Base-by-base conservation (phyloP, 2,113 vertebrate species). In the Puma concolor region DNA sequence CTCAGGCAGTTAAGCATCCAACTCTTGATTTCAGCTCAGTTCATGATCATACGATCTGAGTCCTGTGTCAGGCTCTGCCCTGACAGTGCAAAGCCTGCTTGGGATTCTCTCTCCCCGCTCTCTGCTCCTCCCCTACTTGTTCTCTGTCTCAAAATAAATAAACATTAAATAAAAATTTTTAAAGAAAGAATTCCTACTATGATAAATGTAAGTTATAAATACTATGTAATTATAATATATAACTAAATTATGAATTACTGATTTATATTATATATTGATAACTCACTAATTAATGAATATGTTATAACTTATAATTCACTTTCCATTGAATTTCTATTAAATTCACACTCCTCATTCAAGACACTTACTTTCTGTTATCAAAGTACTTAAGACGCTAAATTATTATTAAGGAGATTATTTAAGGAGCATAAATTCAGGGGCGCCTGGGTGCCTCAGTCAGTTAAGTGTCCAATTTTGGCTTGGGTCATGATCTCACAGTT, bases 241-340 rank as follows among this genome's bases (percentile, higher is more conserved):
- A 29, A 76, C 15, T 29, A 44, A 27, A 38, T 44, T 76, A 48
- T 76, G 27, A 76, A 76, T 48, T 16, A 29, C 25, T 7, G 41
- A 76, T 48, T 48, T 76, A 31, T 17, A 48, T 31, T 48, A 76
- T 41, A 48, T 48, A 48, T 2, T 48, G 27, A 27, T 76, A 48
- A 48, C 27, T 76, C 29, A 76, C 72, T 76, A 76, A 44, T 44
- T 44, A 76, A 41, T 14, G 38, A 27, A 76, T 48, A 44, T 44
- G 25, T 29, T 57, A 29, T 64, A 64, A 64, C 27, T 91, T 54
- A 64, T 69, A 83, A 50, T 66, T 79, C 69, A 54, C 13, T 81
- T 88, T 77, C 21, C 31, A 92, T 79, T 15, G 69, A 92, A 74
- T 92, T 88, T 74, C 36, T 63, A 92, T 85, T 69, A 69, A 89